Evolutionary conservation across 2,113 vertebrate species (phyloP), one percentile per base, ranked within the genome.

Genomic region (Macquaria australasica): DNA sequence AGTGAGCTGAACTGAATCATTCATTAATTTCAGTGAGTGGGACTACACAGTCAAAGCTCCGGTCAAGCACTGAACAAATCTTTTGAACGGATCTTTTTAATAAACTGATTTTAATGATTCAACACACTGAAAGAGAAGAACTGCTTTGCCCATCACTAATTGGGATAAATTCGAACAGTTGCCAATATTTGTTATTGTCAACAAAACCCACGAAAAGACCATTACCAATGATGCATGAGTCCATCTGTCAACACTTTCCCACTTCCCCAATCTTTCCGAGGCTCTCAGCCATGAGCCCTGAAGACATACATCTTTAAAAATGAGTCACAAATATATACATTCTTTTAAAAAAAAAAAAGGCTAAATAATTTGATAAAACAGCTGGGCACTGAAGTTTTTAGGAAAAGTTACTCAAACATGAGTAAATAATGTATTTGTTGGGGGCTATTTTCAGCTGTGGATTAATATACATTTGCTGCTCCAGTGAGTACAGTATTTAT

Each of bases 401-500:
- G 5, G 1, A 50, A n/a, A 63, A 51, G n/a, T n/a, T 73, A 28
- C 34, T 53, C 3, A 53, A 37, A 56, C 14, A 18, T 16, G 20
- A 50, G 58, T 63, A 23, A 51, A 39, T 25, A 25, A 21, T 56
- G 51, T 55, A 18, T 53, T 53, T 64, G 18, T 23, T 77, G 7
- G 21, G 28, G 23, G 21, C 48, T 53, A 15, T 55, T 77, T 77
- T 25, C 8, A 53, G 14, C 4, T 3, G 4, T 8, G 9, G n/a
- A 55, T 41, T 28, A 43, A 20, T 31, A 12, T 7, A 59, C 59
- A 66, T 73, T 63, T 66, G 23, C 37, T 66, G 37, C n/a, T 73
- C 60, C 79, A 66, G 59, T 23, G 60, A 64, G 59, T n/a, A 28
- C 16, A 71, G 43, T 37, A 39, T 51, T 53, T 55, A 14, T 53